phyloP scores from a whole-genome alignment of 2,113 vertebrate genomes.

The Meriones unguiculatus region DNA sequence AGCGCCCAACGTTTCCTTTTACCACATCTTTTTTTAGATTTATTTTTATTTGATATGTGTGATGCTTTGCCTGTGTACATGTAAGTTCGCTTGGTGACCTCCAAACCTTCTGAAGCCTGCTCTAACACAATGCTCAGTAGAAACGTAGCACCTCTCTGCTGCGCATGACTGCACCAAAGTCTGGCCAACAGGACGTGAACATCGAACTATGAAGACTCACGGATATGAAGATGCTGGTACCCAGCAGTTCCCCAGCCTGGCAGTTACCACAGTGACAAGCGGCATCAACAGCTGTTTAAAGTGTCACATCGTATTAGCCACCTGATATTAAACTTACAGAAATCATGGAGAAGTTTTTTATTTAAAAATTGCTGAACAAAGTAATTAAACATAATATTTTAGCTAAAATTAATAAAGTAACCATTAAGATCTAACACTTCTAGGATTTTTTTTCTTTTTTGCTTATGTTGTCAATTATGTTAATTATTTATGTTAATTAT shows the following conservation, averaged over 20 bases:
- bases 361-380: conserved; percentile 34
- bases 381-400: not conserved
- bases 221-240: conserved; percentile 60
- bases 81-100: not conserved
- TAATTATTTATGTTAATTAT: not conserved
- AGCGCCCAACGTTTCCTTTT: not conserved
- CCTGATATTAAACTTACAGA: conserved; percentile 41
- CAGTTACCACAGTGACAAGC: conserved; percentile 82
- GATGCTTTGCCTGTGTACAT: too few species aligned
- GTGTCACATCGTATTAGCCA: conserved; percentile 65
- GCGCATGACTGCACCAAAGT: conserved; percentile 41
- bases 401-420: conserved; percentile 39
- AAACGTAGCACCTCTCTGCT: not conserved
- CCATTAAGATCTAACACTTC: not conserved
- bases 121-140: conserved; percentile 28
- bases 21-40: not conserved
- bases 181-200: conserved; percentile 61
- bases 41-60: not conserved
- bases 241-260: conserved; percentile 65
- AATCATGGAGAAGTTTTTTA: conserved; percentile 18
- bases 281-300: conserved; percentile 79
- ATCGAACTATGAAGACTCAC: conserved; percentile 49
- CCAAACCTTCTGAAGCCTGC: not conserved
- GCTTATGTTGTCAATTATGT: not conserved
- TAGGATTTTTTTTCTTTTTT: not conserved